Conservation (phyloP, 2,797 vertebrate species). For the Botia almorhae region DNA sequence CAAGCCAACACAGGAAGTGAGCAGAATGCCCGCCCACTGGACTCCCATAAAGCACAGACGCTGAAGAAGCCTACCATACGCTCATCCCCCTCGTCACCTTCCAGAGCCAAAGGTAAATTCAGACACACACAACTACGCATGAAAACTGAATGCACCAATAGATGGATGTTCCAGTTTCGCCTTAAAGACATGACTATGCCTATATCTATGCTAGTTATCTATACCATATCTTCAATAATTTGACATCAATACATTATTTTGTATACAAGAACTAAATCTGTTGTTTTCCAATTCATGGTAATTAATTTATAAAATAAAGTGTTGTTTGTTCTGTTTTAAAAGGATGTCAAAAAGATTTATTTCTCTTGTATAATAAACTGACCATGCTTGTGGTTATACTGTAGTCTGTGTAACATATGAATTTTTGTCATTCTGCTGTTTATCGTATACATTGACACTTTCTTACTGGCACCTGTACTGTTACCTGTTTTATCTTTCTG, state of each 20-base stretch:
- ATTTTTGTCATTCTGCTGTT: conserved; percentile 50
- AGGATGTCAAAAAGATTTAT: background rate
- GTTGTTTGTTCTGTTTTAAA: background rate
- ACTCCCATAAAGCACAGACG: conserved; percentile 79
- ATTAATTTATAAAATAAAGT: background rate
- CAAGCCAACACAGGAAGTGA: conserved; percentile 78
- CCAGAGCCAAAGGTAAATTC: conserved; percentile 89
- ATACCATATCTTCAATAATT: background rate
- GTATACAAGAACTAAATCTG: background rate
- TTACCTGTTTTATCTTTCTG: conserved; percentile 33
- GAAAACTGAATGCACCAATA: background rate
- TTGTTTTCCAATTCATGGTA: background rate
- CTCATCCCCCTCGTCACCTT: conserved; percentile 94
- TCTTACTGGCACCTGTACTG: conserved; percentile 49
- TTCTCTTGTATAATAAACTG: conserved; percentile 9
- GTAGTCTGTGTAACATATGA: background rate
- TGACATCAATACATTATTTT: background rate
- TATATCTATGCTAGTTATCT: no score
- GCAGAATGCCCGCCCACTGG: conserved; percentile 76
- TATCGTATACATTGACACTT: conserved; percentile 59
- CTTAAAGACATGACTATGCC: background rate
- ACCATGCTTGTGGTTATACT: background rate
- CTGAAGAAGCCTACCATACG: conserved; percentile 85
- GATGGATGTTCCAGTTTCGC: background rate
- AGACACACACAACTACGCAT: background rate